These are phyloP conservation scores for Thamnophis sirtalis DNA, from an alignment of 2,113 vertebrate species.

Conservation along the genomic window DNA sequence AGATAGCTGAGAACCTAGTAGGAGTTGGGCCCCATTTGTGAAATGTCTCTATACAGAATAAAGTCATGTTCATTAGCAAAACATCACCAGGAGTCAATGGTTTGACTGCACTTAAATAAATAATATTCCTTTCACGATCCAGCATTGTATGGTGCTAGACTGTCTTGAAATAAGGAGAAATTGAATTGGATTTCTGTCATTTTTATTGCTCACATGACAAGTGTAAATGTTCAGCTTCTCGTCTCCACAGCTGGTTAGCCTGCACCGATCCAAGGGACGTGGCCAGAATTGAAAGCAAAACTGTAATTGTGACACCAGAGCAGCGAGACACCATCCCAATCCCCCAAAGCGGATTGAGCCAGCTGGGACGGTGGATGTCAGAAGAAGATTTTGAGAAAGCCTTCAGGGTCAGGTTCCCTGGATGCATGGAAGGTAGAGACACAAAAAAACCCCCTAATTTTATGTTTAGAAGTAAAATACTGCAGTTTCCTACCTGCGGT, in stretches of 20 bases:
- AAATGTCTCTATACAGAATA: neutral
- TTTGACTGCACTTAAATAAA: neutral
- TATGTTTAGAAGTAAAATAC: neutral
- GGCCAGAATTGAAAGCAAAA: conserved; percentile 93
- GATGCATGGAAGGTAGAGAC: conserved; percentile 90
- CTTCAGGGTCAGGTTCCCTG: conserved; percentile 82
- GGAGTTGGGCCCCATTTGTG: neutral
- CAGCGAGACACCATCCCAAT: conserved; percentile 82
- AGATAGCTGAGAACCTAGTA: neutral
- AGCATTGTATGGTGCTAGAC: neutral
- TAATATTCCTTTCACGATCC: neutral
- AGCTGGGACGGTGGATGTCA: conserved; percentile 93
- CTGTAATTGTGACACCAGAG: conserved; percentile 86
- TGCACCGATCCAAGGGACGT: conserved; percentile 92
- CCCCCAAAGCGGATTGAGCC: conserved; percentile 76
- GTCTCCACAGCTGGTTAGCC: conserved; percentile 83
- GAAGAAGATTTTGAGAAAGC: conserved; percentile 91
- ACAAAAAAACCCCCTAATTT: neutral
- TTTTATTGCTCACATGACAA: neutral
- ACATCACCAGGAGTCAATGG: neutral
- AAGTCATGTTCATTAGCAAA: neutral
- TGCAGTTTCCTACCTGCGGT: neutral
- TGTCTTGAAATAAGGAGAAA: neutral
- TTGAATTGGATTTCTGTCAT: neutral
- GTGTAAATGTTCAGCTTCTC: conserved; percentile 8